Base-by-base conservation (phyloP, 2,888 invertebrate species). In the Acholoe squamosa region DNA sequence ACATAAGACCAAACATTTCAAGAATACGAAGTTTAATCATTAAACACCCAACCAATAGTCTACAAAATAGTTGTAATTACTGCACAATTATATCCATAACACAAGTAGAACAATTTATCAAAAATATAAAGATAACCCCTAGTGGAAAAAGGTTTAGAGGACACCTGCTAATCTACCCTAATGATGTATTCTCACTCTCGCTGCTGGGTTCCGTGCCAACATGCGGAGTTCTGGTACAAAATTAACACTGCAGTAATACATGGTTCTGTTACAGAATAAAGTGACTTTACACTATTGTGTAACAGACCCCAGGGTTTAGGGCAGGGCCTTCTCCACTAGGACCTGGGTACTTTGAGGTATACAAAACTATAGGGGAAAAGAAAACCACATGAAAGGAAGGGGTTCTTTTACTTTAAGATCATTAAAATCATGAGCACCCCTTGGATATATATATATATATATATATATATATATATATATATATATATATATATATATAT, bases 11-110 rank as follows among this genome's bases (percentile, higher is more conserved):
- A 25, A 54, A 86, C 31, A 54, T 22, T 86, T 86, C 28, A 86
- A 56, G 56, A 86, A 54, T 54, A 86, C 54, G 22, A 86, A 28
- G 33, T 86, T 86, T 86, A 86, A 86, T 86, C 86, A 52, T 54
- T 84, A 56, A 86, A 86, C 86, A 86, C 86, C 86, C 86, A 86
- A 86, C 86, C 86, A 86, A 86, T 86, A 86, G 86, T 86, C 86
- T 86, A 86, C 86, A 86, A 86, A 86, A 86, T 86, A 86, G 22
- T 86, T 86, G 86, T 54, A 86, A 80, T 80, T 80, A 80, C 16
- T 84, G 84, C 84, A 84, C 84, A 84, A 25, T 84, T 16, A 51
- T 52, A 54, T 56, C 54, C 52, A 54, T 56, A 86, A 52, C 86
- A 86, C 86, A 86, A 86, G 86, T 86, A 86, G 86, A 86, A 86